Evolutionary conservation across 2,888 invertebrate genomes (phyloP).

Genomic region (Lissonota sp.): DNA sequence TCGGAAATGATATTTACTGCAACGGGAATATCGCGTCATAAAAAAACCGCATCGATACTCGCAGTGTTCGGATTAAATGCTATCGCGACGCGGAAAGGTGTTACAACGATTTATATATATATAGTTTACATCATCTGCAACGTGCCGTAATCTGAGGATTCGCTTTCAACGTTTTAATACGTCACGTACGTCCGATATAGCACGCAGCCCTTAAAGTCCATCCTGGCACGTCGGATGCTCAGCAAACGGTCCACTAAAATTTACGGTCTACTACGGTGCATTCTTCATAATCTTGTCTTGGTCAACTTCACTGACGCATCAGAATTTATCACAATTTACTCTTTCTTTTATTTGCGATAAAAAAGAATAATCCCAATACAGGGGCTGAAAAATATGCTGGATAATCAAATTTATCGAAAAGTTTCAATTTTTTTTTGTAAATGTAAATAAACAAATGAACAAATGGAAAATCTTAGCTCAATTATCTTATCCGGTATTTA

Average conservation of each 20-base stretch:
- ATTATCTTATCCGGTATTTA: no score
- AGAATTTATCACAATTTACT: slow-evolving; percentile 30
- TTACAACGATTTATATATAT: no score
- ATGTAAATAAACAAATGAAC: not conserved
- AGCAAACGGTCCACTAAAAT: slow-evolving; percentile 64
- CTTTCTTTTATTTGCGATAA: slow-evolving; percentile 1
- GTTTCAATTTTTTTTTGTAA: not conserved
- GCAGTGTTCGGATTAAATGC: no score
- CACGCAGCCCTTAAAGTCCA: slow-evolving; percentile 63
- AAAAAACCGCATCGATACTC: no score
- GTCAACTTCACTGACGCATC: slow-evolving; percentile 32
- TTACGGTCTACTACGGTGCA: slow-evolving; percentile 53
- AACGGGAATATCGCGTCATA: no score
- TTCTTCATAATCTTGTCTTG: slow-evolving; percentile 35
- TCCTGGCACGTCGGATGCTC: slow-evolving; percentile 55
- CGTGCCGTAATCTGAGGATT: slow-evolving; percentile 61
- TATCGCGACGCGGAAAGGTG: no score
- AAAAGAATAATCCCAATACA: slow-evolving; percentile 23
- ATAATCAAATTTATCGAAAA: not conserved
- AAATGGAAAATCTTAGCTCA: not conserved
- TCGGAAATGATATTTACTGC: no score
- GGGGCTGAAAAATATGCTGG: not conserved
- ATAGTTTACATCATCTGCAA: no score
- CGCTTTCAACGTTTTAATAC: slow-evolving; percentile 66
- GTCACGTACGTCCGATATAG: slow-evolving; percentile 66